Evolutionary conservation across 1,140 invertebrate genomes (phyloP), one percentile per base, ranked within the genome.

Genomic region (Littorina saxatilis): DNA sequence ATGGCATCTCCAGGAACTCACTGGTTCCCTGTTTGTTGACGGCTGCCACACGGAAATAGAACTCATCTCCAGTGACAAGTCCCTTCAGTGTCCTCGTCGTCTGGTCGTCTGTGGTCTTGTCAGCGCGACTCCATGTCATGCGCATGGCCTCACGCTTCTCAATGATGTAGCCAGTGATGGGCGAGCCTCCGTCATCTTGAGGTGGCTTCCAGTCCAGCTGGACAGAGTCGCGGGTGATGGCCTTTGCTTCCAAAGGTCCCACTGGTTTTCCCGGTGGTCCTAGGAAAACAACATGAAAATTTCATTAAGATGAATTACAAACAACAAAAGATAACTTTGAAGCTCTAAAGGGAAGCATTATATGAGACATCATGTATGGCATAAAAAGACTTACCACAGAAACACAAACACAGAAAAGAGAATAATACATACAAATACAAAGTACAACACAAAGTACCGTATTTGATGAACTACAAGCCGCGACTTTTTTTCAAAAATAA

Each of bases 191-290:
- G 85, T 94, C 92, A 84, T 93, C 91, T 43, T 96, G 97, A 3
- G 99, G 98, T 87, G 98, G 96, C 90, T 95, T 96, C 99, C 99
- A 99, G 93, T 96, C 97, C 5, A 99, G 93, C 0, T 97, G 98
- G 29, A 99, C 94, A 68, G 97, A 95, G 93, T 99, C 98, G 20
- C 97, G 97, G 82, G 96, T 96, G 88, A 99, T 97, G 90, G 99
- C 98, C 87, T 98, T 96, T 55, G 96, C 97, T 79, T 83, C 84
- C n/a, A 92, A 77, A 95, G 95, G 17, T 97, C 94, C 92, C 97
- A 96, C 95, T 74, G 98, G 98, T 88, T 96, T 95, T 84, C 94
- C 94, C 78, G 98, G 97, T 89, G 81, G 96, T 96, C 90, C 96
- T 97, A 83, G 95, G 80, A 80, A 43, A 52, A 84, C 15, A 83